A percentile compares a stretch with the other conserved stretches of the same genome.
phyloP scores from a whole-genome alignment of 2,888 invertebrate genomes.

The Heterodera filipjevi region DNA sequence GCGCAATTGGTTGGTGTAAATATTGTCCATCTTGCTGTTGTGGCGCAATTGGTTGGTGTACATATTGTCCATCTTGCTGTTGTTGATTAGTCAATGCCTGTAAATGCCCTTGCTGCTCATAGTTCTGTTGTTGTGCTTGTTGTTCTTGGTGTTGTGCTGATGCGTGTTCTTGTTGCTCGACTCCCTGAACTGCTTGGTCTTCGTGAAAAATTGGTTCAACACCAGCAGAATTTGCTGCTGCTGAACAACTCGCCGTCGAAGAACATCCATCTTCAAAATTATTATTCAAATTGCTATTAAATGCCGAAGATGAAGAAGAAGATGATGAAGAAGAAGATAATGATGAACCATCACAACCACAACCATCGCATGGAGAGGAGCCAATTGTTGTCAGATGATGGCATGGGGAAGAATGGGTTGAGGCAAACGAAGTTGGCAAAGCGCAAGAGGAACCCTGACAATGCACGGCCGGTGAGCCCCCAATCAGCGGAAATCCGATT shows the following conservation, averaged over 20 bases:
- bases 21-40: not conserved
- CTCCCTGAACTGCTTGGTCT: not conserved
- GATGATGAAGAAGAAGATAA: not conserved
- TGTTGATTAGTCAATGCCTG: not conserved
- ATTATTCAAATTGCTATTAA: not conserved
- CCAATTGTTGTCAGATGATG: not conserved
- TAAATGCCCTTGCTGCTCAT: not conserved
- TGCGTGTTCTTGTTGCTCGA: no score
- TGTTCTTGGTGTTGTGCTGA: no score
- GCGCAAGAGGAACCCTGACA: not conserved
- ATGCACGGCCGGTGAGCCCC: not conserved
- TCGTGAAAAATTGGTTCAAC: not conserved
- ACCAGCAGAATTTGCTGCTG: not conserved
- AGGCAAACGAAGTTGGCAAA: not conserved
- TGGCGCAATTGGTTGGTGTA: no score
- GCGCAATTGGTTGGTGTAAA: not conserved
- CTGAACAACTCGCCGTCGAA: not conserved
- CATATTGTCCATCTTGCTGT: not conserved
- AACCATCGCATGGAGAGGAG: not conserved
- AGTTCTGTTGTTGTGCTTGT: no score
- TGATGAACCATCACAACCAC: no score
- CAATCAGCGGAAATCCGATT: not conserved
- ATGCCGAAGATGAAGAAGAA: not conserved
- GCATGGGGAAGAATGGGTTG: not conserved
- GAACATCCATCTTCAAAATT: not conserved